Percentiles rank a stretch among this genome's conserved stretches.
These are phyloP conservation scores for Pelodytes ibericus DNA, from an alignment of 2,797 vertebrate species.

Conservation along the genomic window DNA sequence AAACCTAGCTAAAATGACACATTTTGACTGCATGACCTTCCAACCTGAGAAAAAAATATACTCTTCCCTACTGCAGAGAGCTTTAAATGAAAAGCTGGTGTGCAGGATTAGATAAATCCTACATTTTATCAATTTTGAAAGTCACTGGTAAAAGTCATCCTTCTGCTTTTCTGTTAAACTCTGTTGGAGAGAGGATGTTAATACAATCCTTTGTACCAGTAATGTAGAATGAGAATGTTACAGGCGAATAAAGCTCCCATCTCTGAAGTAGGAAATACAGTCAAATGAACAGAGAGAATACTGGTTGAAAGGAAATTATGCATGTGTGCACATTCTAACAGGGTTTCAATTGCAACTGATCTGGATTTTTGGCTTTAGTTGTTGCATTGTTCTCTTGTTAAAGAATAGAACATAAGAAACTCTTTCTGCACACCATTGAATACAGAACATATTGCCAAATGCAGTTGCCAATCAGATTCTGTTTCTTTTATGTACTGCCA, in stretches of 20 bases:
- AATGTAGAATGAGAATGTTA: conserved; percentile 13
- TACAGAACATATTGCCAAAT: no score
- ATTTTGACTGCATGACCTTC: conserved; percentile 41
- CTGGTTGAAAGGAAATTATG: neutral
- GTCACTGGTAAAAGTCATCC: conserved; percentile 41
- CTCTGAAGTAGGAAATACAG: conserved; percentile 3
- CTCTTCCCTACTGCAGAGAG: conserved; percentile 18
- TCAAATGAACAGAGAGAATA: conserved; percentile 14
- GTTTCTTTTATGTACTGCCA: no score
- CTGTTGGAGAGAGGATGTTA: conserved; percentile 19
- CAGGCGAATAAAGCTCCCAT: neutral
- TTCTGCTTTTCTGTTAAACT: conserved; percentile 21
- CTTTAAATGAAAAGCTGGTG: conserved; percentile 33
- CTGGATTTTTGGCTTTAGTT: conserved; percentile 6
- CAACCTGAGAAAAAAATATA: conserved; percentile 24
- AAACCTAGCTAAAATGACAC: conserved; percentile 16
- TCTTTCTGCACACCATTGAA: no score
- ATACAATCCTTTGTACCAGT: conserved; percentile 17
- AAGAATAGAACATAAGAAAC: conserved; percentile 17
- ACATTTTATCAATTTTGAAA: conserved; percentile 47
- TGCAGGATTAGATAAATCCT: conserved; percentile 44
- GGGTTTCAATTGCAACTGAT: conserved; percentile 18
- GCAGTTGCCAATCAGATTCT: no score
- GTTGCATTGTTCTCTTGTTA: neutral
- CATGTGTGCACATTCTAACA: conserved; percentile 11